Percentiles rank a stretch among this genome's conserved stretches.
Evolutionary conservation across 2,888 invertebrate species (phyloP).

Genomic region (Heteropelma amictum): DNA sequence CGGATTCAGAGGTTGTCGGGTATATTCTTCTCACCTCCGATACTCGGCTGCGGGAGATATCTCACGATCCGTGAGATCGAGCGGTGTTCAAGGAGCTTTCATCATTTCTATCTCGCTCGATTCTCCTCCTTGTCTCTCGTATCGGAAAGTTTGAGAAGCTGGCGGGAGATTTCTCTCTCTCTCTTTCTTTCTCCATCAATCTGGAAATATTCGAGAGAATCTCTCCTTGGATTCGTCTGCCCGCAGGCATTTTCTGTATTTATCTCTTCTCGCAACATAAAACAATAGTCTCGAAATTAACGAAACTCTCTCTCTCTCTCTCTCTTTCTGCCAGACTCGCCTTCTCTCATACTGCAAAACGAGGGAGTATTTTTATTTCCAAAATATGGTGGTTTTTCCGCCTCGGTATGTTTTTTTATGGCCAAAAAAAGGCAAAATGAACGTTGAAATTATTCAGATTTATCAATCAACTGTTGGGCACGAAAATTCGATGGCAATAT

Average conservation of each 20-base stretch:
- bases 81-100: slow-evolving; percentile 38
- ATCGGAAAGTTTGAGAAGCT: slow-evolving; percentile 17
- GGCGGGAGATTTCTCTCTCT: not conserved
- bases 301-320: not conserved
- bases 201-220: slow-evolving; percentile 17
- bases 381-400: too few relatives aligned
- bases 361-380: too few relatives aligned
- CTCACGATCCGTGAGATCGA: slow-evolving; percentile 54
- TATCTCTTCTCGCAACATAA: slow-evolving; percentile 7
- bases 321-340: not conserved
- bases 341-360: not conserved
- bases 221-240: slow-evolving; percentile 30
- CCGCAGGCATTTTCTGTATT: slow-evolving; percentile 33
- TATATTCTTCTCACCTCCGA: slow-evolving; percentile 45
- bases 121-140: slow-evolving; percentile 15
- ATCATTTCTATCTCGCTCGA: slow-evolving; percentile 37
- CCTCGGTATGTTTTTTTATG: too few relatives aligned
- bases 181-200: slow-evolving; percentile 6
- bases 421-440: too few relatives aligned
- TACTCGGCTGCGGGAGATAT: slow-evolving; percentile 38
- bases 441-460: too few relatives aligned
- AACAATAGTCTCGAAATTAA: slow-evolving; percentile 20
- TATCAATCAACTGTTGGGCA: too few relatives aligned
- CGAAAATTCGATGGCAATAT: too few relatives aligned
- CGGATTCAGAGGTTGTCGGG: slow-evolving; percentile 27